Evolutionary conservation across 92 coral and sea anemone genomes (phyloP).

Genomic region (Palythoa heliodiscus): DNA sequence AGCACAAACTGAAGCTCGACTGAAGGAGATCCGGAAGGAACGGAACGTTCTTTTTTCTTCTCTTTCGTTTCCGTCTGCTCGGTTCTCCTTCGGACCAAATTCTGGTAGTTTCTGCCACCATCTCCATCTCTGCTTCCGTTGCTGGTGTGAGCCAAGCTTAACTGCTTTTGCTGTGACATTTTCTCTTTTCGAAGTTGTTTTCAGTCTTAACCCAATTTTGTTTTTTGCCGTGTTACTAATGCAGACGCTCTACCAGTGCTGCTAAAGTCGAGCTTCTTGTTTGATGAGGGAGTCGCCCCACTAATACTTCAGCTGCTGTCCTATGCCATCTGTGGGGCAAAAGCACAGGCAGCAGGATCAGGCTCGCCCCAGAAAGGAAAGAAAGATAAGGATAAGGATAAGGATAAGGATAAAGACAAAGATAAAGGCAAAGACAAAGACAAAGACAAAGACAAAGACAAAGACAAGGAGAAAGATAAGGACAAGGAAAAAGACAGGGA

Average conservation of each 20-base stretch:
- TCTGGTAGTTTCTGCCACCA: too few species aligned
- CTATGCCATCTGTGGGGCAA: slow-evolving; percentile 88
- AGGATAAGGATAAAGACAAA: slow-evolving; percentile 71
- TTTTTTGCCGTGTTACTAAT: not conserved
- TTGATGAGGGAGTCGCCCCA: slow-evolving; percentile 96
- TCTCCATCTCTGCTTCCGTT: too few species aligned
- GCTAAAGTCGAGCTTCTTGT: slow-evolving; percentile 90
- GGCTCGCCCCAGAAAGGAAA: slow-evolving; percentile 76
- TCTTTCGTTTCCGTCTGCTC: too few species aligned
- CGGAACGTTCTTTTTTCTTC: too few species aligned
- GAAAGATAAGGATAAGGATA: slow-evolving; percentile 83
- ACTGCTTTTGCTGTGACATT: too few species aligned
- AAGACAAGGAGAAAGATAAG: slow-evolving; percentile 63
- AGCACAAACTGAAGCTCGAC: too few species aligned
- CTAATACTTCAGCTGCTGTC: slow-evolving; percentile 89
- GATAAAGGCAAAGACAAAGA: slow-evolving; percentile 35
- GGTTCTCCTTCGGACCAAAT: too few species aligned
- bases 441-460: slow-evolving; percentile 1
- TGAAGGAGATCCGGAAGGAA: too few species aligned
- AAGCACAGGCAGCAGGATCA: slow-evolving; percentile 56
- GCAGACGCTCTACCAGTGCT: slow-evolving; percentile 86
- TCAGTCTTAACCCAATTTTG: not conserved
- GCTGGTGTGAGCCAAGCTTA: too few species aligned
- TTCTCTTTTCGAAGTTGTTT: too few species aligned
- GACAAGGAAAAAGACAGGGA: slow-evolving; percentile 25